Evolutionary conservation across 1,140 invertebrate species (phyloP), one percentile per base, ranked within the genome.

Genomic region (Drosophila obscura): DNA sequence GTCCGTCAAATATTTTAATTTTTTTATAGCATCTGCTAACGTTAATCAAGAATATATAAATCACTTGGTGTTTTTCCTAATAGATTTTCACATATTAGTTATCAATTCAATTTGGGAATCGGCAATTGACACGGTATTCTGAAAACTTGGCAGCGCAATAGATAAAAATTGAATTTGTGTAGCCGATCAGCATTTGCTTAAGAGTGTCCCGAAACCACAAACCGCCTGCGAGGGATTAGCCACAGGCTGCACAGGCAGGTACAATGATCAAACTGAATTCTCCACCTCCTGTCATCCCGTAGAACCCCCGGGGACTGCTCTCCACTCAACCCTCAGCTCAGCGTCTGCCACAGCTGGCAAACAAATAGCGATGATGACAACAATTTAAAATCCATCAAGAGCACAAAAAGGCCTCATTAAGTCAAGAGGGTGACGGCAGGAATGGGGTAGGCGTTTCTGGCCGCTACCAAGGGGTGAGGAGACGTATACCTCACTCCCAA

Each of bases 361-460:
- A 79, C 82, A 85, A 76, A 78, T 74, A 79, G 71, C 66, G 77
- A 84, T 90, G 85, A 90, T 90, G 79, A 90, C 85, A 90, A 90
- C 87, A 90, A 90, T 90, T 90, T 90, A 90, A 90, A 90, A 90
- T 90, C 87, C 81, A 90, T 90, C 87, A 90, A 84, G 81, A 87
- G 83, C 75, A 87, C 81, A 90, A 88, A 88, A 90, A 90, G 81
- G 87, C 78, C 87, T 90, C 87, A 90, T 90, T 90, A 90, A 90
- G 85, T 90, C 87, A 90, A 90, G 87, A 90, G 87, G 87, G 81
- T 82, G 87, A 83, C 76, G 58, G 65, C 55, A 28, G 43, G 46
- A 74, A 79, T 79, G 71, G 66, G 43, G 35, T 78, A 74, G 81
- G 68, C 63, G 66, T 56, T 13, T 22, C 13, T 15, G 9, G n/a